Evolutionary conservation across 92 coral and sea anemone species (phyloP), one percentile per base, ranked within the genome.

Genomic region (Parazoanthus swiftii): DNA sequence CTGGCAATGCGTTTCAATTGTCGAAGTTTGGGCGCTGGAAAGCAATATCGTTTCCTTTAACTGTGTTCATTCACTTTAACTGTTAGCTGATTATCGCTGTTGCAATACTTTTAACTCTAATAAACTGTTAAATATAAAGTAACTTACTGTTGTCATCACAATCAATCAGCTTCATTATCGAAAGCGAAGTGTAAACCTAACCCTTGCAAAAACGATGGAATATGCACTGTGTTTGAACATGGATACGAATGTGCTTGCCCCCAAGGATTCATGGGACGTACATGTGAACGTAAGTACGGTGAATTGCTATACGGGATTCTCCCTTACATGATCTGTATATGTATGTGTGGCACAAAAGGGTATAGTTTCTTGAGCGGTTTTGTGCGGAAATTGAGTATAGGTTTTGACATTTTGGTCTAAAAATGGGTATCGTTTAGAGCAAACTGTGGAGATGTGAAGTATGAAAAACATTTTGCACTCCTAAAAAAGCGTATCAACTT

Each of bases 151-250:
- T 74, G 21, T 14, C 44, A 11, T 48, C 16, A 37, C 79, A 29
- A 59, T 0, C 36, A 78, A 68, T 0, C 89, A 95, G 98, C 88
- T 65, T 81, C 87, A 18, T 23, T 89, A 81, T 58, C 91, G 14
- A 93, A 85, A 77, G 97, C 99, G 6, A 93, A 90, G 46, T 97
- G 99, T 63, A 91, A 67, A 35, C 99, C 99, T 10, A 97, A 97
- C 54, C 99, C 99, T 23, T 97, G 99, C 79, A 86, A 89, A 42
- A 97, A 97, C 79, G 98, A 94, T 15, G 99, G 99, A 26, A 88
- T 86, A 26, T 97, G 99, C 75, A 97, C 99, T 63, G 99, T 98
- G 39, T 91, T 97, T 89, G 91, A 91, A 18, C 86, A 90, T 73
- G 93, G 93, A 18, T 94, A 90, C 85, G 99, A 97, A 78, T 97